Conservation (phyloP, 2,888 invertebrate species). For the Mythimna lalbum region DNA sequence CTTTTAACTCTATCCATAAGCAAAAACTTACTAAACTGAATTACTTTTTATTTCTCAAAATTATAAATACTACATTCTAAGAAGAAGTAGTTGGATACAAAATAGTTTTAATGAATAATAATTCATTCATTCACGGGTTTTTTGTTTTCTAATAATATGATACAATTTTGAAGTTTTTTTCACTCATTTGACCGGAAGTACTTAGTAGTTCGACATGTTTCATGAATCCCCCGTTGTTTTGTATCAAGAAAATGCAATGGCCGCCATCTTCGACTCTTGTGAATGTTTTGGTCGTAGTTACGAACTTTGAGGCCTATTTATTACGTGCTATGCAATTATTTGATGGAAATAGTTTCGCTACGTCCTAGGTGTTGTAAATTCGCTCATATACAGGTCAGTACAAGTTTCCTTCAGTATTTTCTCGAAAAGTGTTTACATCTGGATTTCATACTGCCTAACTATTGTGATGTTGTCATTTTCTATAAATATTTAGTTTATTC, state of each 20-base stretch:
- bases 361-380: slow-evolving; percentile 81
- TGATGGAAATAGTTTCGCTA: slow-evolving; percentile 85
- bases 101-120: neutral
- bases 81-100: accelerated
- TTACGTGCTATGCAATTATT: slow-evolving; percentile 87
- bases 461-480: slow-evolving; percentile 90
- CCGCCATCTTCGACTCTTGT: slow-evolving; percentile 96
- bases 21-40: slow-evolving; percentile 35
- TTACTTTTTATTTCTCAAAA: slow-evolving; percentile 6
- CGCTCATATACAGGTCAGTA: slow-evolving; percentile 83
- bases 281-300: slow-evolving; percentile 93
- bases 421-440: slow-evolving; percentile 94
- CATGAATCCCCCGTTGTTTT: slow-evolving; percentile 91
- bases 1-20: slow-evolving; percentile 66
- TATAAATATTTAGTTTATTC: slow-evolving; percentile 78
- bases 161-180: accelerated
- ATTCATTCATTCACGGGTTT: accelerated
- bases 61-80: neutral
- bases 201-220: slow-evolving; percentile 83
- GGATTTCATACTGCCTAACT: slow-evolving; percentile 91
- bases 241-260: slow-evolving; percentile 96
- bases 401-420: slow-evolving; percentile 77
- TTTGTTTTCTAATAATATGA: accelerated
- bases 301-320: slow-evolving; percentile 86
- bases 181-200: slow-evolving; percentile 80